Evolutionary conservation across 2,113 vertebrate genomes (phyloP).

Genomic region (Paraplagusia blochii): DNA sequence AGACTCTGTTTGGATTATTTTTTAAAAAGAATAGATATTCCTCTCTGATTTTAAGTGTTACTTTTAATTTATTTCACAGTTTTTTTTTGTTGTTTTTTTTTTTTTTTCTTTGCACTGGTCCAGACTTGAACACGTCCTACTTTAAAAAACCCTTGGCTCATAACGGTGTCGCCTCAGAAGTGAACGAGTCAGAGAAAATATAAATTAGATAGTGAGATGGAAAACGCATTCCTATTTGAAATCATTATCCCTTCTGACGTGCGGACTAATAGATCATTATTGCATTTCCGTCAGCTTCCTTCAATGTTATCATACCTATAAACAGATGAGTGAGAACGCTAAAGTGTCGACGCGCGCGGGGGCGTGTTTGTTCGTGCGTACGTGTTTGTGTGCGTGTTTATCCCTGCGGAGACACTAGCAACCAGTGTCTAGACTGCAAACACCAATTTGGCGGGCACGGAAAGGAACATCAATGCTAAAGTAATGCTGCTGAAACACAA

Average conservation of each 20-base stretch:
- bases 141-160: slow-evolving; percentile 50
- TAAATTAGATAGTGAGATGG: slow-evolving; percentile 73
- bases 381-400: slow-evolving; percentile 53
- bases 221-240: slow-evolving; percentile 72
- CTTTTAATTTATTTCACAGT: too few species aligned
- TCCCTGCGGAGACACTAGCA: slow-evolving; percentile 65
- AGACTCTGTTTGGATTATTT: slow-evolving; percentile 30
- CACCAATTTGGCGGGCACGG: slow-evolving; percentile 61
- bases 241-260: slow-evolving; percentile 70
- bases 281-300: slow-evolving; percentile 75
- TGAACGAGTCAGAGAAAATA: slow-evolving; percentile 63
- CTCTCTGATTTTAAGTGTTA: too few species aligned
- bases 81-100: too few species aligned
- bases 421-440: slow-evolving; percentile 74
- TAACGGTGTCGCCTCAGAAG: slow-evolving; percentile 49
- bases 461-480: slow-evolving; percentile 77
- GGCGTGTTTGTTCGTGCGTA: too few species aligned
- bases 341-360: not conserved
- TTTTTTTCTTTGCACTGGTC: slow-evolving; percentile 49
- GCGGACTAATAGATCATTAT: slow-evolving; percentile 77
- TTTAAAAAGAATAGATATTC: not conserved
- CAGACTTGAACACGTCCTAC: slow-evolving; percentile 51
- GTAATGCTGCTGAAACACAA: slow-evolving; percentile 70
- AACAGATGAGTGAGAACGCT: slow-evolving; percentile 62
- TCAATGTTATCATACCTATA: slow-evolving; percentile 79